Evolutionary conservation across 2,888 invertebrate species (phyloP).

Genomic region (Drosophila ezoana): DNA sequence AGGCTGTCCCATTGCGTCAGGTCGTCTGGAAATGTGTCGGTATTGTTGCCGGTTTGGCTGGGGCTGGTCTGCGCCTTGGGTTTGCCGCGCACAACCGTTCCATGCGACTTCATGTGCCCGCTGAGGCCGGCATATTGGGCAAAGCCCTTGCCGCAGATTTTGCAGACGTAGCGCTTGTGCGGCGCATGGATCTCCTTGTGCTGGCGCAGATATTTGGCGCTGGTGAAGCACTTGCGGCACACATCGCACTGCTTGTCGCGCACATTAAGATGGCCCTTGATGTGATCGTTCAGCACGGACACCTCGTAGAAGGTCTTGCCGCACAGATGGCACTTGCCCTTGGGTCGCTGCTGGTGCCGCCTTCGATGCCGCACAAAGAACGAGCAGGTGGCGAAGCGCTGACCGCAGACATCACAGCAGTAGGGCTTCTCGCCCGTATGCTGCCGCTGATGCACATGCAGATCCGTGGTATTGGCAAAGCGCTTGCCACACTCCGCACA

Average conservation of each 20-base stretch:
- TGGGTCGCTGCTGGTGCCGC: conserved; percentile 38
- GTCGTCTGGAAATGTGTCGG: not conserved
- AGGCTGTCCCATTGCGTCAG: too few species aligned
- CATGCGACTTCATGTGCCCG: conserved; percentile 68
- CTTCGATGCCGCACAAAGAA: conserved; percentile 40
- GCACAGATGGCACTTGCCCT: conserved; percentile 44
- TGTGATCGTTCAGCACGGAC: conserved; percentile 38
- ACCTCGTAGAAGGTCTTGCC: conserved; percentile 41
- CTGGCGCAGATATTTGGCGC: conserved; percentile 68
- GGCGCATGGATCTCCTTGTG: conserved; percentile 74
- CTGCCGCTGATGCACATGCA: conserved; percentile 35
- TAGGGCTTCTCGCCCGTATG: conserved; percentile 52
- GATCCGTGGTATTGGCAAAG: conserved; percentile 37
- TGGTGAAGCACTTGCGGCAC: conserved; percentile 72
- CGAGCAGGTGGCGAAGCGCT: conserved; percentile 39
- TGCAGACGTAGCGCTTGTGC: conserved; percentile 77
- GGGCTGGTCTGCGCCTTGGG: not conserved
- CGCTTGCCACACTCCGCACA: conserved; percentile 48
- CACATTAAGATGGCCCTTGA: conserved; percentile 47
- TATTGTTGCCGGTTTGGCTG: not conserved
- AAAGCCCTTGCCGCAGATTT: conserved; percentile 72
- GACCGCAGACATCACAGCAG: conserved; percentile 51
- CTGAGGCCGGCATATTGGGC: conserved; percentile 77
- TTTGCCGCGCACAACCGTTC: not conserved
- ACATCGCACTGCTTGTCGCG: conserved; percentile 63